phyloP scores from a whole-genome alignment of 2,113 vertebrate species.

The Sorex araneus region DNA sequence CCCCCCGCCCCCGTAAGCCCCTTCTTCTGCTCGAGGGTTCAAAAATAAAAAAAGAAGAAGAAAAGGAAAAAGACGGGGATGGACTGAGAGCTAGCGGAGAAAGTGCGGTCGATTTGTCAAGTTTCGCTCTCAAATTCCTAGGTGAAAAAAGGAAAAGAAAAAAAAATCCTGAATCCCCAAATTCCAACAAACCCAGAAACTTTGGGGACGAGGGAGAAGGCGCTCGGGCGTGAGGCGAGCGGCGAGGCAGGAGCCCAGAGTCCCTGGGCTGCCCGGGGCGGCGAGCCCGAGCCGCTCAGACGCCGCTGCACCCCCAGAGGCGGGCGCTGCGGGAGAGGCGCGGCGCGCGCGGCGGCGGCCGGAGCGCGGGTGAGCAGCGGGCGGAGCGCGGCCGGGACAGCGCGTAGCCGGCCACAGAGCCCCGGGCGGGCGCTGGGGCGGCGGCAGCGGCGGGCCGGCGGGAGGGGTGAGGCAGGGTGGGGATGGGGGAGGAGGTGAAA shows the following conservation, averaged over 20 bases:
- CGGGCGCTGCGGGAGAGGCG: slow-evolving; percentile 55
- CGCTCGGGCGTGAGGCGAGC: slow-evolving; percentile 63
- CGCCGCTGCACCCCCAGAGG: slow-evolving; percentile 60
- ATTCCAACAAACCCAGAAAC: slow-evolving; percentile 79
- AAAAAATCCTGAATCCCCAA: slow-evolving; percentile 62
- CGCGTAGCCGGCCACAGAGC: slow-evolving; percentile 74
- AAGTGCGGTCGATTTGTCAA: slow-evolving; percentile 66
- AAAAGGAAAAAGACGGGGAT: background rate
- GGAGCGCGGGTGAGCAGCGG: slow-evolving; percentile 74
- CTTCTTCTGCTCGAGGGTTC: slow-evolving; percentile 28
- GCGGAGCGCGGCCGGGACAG: slow-evolving; percentile 59
- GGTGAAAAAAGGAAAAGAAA: slow-evolving; percentile 35
- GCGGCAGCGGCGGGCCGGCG: slow-evolving; percentile 63
- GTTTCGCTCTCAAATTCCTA: slow-evolving; percentile 74
- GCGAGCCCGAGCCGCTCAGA: slow-evolving; percentile 42
- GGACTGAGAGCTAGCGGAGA: slow-evolving; percentile 60
- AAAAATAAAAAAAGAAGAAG: background rate
- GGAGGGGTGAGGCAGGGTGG: slow-evolving; percentile 71
- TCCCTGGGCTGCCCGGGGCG: slow-evolving; percentile 33
- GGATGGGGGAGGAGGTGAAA: slow-evolving; percentile 71
- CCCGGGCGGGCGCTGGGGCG: slow-evolving; percentile 76
- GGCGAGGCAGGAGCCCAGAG: slow-evolving; percentile 62
- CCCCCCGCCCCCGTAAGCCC: slow-evolving; percentile 68
- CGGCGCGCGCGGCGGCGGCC: slow-evolving; percentile 50
- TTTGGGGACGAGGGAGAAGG: slow-evolving; percentile 68